Conservation (phyloP, 2,113 vertebrate species). For the Catharus minimus region DNA sequence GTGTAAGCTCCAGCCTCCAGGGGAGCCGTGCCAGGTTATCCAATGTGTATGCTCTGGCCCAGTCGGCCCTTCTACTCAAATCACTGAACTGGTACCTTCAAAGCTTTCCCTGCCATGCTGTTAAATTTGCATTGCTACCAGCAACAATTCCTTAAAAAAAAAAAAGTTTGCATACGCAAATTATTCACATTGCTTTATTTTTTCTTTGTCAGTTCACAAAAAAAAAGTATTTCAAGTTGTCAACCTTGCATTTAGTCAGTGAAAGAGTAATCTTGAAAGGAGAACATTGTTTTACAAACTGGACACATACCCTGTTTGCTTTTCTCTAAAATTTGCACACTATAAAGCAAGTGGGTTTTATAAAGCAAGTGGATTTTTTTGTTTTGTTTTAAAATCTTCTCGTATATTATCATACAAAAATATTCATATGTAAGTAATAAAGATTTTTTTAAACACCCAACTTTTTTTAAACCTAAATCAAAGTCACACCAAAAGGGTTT, state of each 20-base stretch:
- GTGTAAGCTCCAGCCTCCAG: background rate
- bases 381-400: constrained; percentile 65
- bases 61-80: background rate
- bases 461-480: constrained; percentile 65
- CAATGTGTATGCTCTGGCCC: background rate
- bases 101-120: background rate
- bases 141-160: background rate
- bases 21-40: background rate
- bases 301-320: constrained; percentile 74
- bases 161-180: constrained; percentile 69
- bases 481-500: constrained; percentile 62
- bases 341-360: constrained; percentile 70
- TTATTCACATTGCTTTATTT: constrained; percentile 78
- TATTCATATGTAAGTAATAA: constrained; percentile 76
- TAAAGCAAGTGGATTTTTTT: constrained; percentile 65
- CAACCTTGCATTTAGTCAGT: constrained; percentile 71
- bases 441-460: constrained; percentile 68
- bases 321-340: constrained; percentile 68
- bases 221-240: constrained; percentile 65
- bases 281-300: constrained; percentile 76
- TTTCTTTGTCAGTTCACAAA: constrained; percentile 72
- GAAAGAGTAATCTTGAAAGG: constrained; percentile 69
- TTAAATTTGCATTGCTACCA: background rate
- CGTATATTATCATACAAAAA: constrained; percentile 77
- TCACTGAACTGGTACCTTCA: background rate